Evolutionary conservation across 2,888 invertebrate genomes (phyloP), one percentile per base, ranked within the genome.

Genomic region (Epistrophella euchroma): DNA sequence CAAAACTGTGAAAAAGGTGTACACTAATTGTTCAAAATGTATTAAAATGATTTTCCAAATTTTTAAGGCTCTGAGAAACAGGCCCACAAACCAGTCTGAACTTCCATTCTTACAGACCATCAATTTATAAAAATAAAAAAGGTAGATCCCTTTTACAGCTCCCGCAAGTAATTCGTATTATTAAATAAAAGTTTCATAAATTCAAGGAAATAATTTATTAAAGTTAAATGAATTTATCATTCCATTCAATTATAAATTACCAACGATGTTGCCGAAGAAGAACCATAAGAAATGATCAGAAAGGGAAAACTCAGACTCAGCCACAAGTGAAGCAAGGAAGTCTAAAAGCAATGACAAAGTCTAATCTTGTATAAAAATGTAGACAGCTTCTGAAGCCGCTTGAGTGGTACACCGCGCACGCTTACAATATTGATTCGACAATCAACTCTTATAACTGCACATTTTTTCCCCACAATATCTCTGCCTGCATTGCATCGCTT

Each of bases 391-490:
- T 35, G n/a, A 37, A 35, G 22, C 15, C 50, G 22, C 35, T 19
- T 1, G 35, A 35, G 4, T 6, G 4, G 10, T 32, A 15, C 35
- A 35, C 15, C 4, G 50, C 35, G 50, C 47, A 19, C 35, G 19
- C 50, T 35, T 68, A 35, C 35, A 45, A 35, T n/a, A n/a, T 68
- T 68, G 22, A 37, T 22, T 50, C 19, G 9, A 58, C 37, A 37
- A 37, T 37, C 58, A 58, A 58, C 58, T 22, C 50, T 50, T 5
- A 50, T 15, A 35, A 50, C n/a, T n/a, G n/a, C n/a, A n/a, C 35
- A 22, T 50, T 68, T 66, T 68, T 50, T 22, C 19, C 50, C 22
- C 37, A 32, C 22, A 15, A 9, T 37, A 37, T 32, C 7, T 32
- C 32, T 17, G 22, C 22, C 10, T 9, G 35, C 47, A 15, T 19